Conservation (phyloP, 2,113 vertebrate genomes). For the Chaetops frenatus region DNA sequence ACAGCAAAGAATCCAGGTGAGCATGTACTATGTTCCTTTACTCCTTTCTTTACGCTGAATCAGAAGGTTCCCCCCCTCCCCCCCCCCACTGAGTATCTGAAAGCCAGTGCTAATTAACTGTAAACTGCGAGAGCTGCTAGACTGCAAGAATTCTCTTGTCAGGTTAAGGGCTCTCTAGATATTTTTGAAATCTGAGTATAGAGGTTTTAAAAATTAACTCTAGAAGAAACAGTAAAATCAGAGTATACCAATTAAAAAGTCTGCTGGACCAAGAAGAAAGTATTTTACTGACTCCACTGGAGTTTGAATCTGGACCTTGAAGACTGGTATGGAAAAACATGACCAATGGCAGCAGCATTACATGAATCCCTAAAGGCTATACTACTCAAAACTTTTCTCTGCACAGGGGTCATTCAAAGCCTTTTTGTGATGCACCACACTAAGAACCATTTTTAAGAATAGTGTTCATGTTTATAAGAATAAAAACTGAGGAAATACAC, state of each 20-base stretch:
- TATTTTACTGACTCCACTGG: background rate
- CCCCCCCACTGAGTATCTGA: background rate
- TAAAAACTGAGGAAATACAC: background rate
- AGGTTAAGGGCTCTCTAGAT: background rate
- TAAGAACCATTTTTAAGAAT: background rate
- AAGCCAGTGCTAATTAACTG: background rate
- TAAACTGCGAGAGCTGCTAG: background rate
- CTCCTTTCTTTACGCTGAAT: background rate
- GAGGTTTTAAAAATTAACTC: background rate
- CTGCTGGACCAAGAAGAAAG: background rate
- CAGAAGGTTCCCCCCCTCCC: background rate
- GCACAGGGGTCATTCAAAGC: background rate
- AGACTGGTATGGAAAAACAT: background rate
- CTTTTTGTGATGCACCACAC: background rate
- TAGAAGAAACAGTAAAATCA: background rate
- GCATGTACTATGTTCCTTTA: background rate
- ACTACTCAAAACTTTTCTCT: background rate
- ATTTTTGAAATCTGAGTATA: background rate
- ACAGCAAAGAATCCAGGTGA: background rate
- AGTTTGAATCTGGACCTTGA: background rate
- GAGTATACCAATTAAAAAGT: background rate
- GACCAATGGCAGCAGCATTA: background rate
- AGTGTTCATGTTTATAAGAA: background rate
- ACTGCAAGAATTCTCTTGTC: background rate
- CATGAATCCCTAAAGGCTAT: background rate